phyloP scores from a whole-genome alignment of 2,113 vertebrate genomes.

The Prunella himalayana region DNA sequence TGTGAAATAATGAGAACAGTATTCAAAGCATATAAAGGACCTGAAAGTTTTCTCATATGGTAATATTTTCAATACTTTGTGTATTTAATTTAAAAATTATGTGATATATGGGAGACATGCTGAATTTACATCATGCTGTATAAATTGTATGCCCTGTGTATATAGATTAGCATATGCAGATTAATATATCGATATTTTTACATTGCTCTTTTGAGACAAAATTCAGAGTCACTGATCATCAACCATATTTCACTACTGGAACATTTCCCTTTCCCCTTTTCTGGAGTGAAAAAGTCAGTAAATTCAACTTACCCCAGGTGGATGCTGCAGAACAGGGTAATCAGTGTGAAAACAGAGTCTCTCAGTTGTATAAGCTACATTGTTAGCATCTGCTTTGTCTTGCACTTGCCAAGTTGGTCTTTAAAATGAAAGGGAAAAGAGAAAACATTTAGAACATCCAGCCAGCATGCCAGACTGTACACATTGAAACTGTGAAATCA shows the following conservation, averaged over 20 bases:
- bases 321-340: constrained; percentile 87
- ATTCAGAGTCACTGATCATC: background rate
- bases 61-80: background rate
- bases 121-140: background rate
- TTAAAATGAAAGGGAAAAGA: constrained; percentile 38
- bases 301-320: constrained; percentile 87
- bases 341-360: constrained; percentile 89
- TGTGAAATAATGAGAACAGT: background rate
- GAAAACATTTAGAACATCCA: constrained; percentile 15
- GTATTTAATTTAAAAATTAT: background rate
- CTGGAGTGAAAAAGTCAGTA: background rate
- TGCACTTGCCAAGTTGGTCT: constrained; percentile 95
- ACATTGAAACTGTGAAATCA: background rate
- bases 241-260: background rate
- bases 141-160: background rate
- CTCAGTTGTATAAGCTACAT: constrained; percentile 89
- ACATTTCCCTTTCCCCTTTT: background rate
- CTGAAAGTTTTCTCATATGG: background rate
- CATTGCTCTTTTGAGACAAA: background rate
- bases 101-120: background rate
- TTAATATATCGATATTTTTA: background rate
- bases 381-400: constrained; percentile 90
- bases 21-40: background rate
- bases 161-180: background rate
- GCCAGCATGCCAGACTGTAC: background rate